Evolutionary conservation across 1,140 invertebrate species (phyloP).

Genomic region (Myzus persicae): DNA sequence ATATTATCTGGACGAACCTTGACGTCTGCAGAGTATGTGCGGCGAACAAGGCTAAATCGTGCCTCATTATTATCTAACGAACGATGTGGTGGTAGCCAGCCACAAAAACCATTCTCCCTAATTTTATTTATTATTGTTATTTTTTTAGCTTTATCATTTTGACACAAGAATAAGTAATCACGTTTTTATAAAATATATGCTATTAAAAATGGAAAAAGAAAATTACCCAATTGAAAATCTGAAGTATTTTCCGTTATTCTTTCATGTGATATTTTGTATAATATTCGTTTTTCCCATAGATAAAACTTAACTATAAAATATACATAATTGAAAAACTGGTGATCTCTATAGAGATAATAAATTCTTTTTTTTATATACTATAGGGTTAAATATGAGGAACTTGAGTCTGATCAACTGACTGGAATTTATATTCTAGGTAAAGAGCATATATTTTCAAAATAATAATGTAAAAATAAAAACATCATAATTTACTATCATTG

Average conservation of each 20-base stretch:
- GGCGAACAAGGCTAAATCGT: conserved; percentile 49
- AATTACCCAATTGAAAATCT: not conserved
- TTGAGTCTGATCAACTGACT: not conserved
- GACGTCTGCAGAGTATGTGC: conserved; percentile 3
- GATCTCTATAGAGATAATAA: not conserved
- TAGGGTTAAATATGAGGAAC: not conserved
- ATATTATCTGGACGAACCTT: conserved; percentile 47
- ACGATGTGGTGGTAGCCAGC: conserved; percentile 9
- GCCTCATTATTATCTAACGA: conserved; percentile 42
- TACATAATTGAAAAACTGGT: not conserved
- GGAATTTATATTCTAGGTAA: not conserved
- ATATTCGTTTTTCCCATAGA: not conserved
- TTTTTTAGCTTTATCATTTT: not conserved
- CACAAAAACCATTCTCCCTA: conserved; percentile 36
- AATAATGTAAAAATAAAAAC: conserved; percentile 16
- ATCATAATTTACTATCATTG: conserved; percentile 3
- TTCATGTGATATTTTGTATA: not conserved
- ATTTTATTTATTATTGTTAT: conserved; percentile 7
- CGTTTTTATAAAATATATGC: conserved; percentile 16
- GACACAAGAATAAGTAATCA: not conserved
- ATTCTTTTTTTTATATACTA: not conserved
- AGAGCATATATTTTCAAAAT: not conserved
- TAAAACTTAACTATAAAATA: not conserved
- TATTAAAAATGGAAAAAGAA: not conserved
- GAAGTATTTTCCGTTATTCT: not conserved